Conservation (phyloP, 2,888 invertebrate genomes). For the Brassicogethes aeneus region DNA sequence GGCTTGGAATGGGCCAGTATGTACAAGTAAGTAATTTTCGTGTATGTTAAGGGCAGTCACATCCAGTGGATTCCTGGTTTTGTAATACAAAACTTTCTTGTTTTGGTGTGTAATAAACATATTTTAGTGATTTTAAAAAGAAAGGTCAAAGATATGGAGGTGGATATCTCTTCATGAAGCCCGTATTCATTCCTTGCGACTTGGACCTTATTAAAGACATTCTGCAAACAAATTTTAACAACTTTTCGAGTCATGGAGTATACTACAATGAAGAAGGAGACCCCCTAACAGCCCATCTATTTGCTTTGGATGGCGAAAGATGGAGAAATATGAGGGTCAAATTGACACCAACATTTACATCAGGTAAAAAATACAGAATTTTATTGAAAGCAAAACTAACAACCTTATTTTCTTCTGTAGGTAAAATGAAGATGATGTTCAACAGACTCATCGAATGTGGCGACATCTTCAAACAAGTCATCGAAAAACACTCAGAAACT, state of each 20-base stretch:
- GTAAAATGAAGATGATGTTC: conserved; percentile 52
- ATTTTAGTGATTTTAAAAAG: conserved; percentile 16
- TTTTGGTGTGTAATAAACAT: too few species aligned
- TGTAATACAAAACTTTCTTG: too few species aligned
- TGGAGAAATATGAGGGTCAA: conserved; percentile 54
- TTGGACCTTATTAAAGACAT: conserved; percentile 33
- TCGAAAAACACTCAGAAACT: conserved; percentile 11
- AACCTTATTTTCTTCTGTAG: too few species aligned
- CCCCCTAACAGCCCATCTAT: conserved; percentile 47
- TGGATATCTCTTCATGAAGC: conserved; percentile 15
- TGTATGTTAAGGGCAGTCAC: too few species aligned
- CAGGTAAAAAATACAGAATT: too few species aligned
- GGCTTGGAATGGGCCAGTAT: too few species aligned
- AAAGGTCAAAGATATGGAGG: conserved; percentile 19
- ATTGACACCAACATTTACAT: conserved; percentile 54
- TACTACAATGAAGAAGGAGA: conserved; percentile 48
- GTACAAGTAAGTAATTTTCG: too few species aligned
- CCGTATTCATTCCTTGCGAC: conserved; percentile 19
- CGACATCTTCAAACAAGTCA: conserved; percentile 10
- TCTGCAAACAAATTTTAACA: conserved; percentile 48
- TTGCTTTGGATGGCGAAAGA: conserved; percentile 43
- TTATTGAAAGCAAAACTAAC: too few species aligned
- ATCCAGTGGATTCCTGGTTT: too few species aligned
- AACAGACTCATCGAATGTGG: conserved; percentile 43
- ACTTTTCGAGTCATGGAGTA: conserved; percentile 52